Base-by-base conservation (phyloP, 2,113 vertebrate species). In the Nannobrachium achirus region DNA sequence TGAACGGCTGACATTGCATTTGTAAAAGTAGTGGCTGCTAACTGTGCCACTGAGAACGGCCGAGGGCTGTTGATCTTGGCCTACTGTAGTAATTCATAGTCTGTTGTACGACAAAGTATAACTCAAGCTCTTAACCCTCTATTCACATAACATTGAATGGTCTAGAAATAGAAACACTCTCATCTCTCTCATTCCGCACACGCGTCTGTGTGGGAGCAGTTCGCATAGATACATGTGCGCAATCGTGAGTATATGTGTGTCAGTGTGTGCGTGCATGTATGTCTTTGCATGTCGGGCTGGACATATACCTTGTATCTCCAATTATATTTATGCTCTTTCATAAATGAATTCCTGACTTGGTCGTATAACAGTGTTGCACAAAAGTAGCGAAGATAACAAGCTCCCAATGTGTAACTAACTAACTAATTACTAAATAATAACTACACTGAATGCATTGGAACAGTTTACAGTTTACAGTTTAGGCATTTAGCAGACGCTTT, bases 171-270 rank as follows among this genome's bases (percentile, higher is more conserved):
- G 69, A 56, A 45, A 45, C 45, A 13, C 19, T 19, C 70, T 66
- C 40, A 4, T 5, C 3, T 33, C 38, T 1, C 48, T 42, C 16
- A 1, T 64, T 49, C 46, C 55, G 50, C 50, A 1, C 14, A 18
- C 39, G 3, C 19, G 59, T 51, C 33, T 48, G 52, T 71, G 14
- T 73, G 48, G 38, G 25, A 5, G 25, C 25, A 33, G 25, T 33
- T 33, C 2, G 25, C 25, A 33, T 33, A 33, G 3, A 46, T 64
- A 70, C 65, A 56, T 15, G 18, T 42, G 59, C 25, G 38, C 60
- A 33, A 59, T n/a, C 46, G 45, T 61, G 63, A 64, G 49, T 60
- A 49, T 51, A 51, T 66, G 41, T 73, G 65, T 53, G 44, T 40
- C 62, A 56, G 51, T 55, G 51, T 55, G 51, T 51, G 15, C 25